phyloP scores from a whole-genome alignment of 92 coral and sea anemone genomes.

The Ricordea florida region DNA sequence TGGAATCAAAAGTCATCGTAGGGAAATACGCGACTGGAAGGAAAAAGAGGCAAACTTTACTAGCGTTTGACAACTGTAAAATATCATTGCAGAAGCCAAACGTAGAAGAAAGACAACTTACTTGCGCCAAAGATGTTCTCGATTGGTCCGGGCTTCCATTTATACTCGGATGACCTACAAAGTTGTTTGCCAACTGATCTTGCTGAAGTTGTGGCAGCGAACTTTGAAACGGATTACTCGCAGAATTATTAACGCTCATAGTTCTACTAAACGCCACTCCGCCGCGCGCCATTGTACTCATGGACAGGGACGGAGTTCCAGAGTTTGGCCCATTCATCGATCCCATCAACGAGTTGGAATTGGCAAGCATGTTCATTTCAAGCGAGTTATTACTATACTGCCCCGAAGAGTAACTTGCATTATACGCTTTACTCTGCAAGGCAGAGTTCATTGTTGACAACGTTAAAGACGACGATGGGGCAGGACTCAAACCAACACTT shows the following conservation, averaged over 20 bases:
- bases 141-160: conserved; percentile 89
- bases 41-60: too few relatives aligned
- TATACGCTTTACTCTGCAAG: conserved; percentile 70
- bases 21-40: neutral
- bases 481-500: conserved; percentile 82
- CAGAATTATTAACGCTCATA: conserved; percentile 77
- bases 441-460: conserved; percentile 90
- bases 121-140: conserved; percentile 81
- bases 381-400: conserved; percentile 81
- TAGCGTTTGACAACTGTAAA: conserved; percentile 44
- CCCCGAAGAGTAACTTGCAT: conserved; percentile 64
- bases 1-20: neutral
- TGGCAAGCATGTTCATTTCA: conserved; percentile 75
- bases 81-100: conserved; percentile 50
- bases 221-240: conserved; percentile 67
- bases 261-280: conserved; percentile 73
- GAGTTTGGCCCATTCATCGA: conserved; percentile 87
- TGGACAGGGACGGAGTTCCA: conserved; percentile 68
- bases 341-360: conserved; percentile 71
- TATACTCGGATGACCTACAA: conserved; percentile 69
- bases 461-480: conserved; percentile 80
- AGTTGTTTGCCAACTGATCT: conserved; percentile 72
- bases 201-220: conserved; percentile 69
- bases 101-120: conserved; percentile 45
- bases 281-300: conserved; percentile 77